A percentile compares a stretch with the other conserved stretches of the same genome.
phyloP scores from a whole-genome alignment of 53 echinoderm and acorn worm species.

The Zoroaster sp. region DNA sequence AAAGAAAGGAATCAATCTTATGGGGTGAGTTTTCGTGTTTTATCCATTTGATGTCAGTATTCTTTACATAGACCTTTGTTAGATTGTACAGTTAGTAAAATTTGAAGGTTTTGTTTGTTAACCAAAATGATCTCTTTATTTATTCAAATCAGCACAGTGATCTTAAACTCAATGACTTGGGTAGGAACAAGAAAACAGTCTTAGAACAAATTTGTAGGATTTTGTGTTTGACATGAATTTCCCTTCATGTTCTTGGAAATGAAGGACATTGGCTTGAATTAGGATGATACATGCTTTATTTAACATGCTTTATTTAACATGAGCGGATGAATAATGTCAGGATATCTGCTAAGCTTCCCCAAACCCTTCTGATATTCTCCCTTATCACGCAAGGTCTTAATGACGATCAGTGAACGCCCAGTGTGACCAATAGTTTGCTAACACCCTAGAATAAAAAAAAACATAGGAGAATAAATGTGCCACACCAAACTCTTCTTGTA shows the following conservation, averaged over 20 bases:
- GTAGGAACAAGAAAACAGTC: too few relatives aligned
- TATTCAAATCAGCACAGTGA: too few relatives aligned
- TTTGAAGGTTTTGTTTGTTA: not conserved
- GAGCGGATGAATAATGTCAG: constrained; percentile 13
- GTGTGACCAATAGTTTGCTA: not conserved
- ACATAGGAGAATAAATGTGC: not conserved
- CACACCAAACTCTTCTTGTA: not conserved
- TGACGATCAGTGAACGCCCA: constrained; percentile 44
- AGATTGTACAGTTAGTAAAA: not conserved
- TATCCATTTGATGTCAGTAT: not conserved
- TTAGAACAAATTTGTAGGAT: not conserved
- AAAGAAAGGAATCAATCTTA: too few relatives aligned
- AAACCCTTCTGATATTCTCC: not conserved
- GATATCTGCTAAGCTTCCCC: not conserved
- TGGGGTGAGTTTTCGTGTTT: not conserved
- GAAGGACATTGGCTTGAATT: not conserved
- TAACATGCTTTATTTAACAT: too few relatives aligned
- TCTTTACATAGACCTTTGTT: not conserved
- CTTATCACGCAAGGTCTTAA: constrained; percentile 9
- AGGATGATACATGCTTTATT: not conserved
- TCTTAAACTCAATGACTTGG: too few relatives aligned
- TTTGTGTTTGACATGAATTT: not conserved
- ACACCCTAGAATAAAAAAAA: not conserved
- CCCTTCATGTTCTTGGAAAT: not conserved
- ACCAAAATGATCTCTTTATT: too few relatives aligned